Percentiles rank a stretch among this genome's conserved stretches.
Evolutionary conservation across 2,888 invertebrate genomes (phyloP).

Genomic region (Standfussiana lucernea): DNA sequence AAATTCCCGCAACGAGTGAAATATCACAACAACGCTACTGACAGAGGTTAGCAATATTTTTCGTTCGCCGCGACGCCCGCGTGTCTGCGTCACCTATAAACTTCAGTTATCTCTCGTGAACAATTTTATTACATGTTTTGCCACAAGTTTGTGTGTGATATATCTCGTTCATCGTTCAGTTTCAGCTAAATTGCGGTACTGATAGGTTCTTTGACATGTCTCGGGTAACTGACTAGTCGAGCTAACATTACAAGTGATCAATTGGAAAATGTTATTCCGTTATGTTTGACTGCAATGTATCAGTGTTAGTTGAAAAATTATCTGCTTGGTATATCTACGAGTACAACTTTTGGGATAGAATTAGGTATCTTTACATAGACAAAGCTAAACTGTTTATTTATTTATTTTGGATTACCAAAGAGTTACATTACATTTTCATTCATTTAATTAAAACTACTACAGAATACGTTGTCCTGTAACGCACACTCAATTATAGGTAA

Average conservation of each 20-base stretch:
- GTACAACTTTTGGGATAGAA: background rate
- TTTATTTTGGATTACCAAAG: too few relatives aligned
- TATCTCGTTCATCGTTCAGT: constrained; percentile 41
- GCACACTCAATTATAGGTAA: too few relatives aligned
- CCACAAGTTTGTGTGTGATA: constrained; percentile 55
- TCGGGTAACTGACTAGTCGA: constrained; percentile 10
- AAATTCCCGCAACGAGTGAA: constrained; percentile 9
- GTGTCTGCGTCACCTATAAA: constrained; percentile 40
- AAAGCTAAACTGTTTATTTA: background rate
- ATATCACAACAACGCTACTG: constrained; percentile 21
- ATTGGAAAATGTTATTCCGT: constrained; percentile 13
- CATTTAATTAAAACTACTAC: too few relatives aligned
- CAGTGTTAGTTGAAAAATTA: background rate
- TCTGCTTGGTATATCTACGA: background rate
- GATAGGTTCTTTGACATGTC: constrained; percentile 51
- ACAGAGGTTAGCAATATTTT: constrained; percentile 26
- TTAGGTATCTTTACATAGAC: background rate
- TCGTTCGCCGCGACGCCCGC: constrained; percentile 3
- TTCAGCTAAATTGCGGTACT: constrained; percentile 47
- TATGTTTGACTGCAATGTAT: background rate
- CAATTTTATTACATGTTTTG: constrained; percentile 61
- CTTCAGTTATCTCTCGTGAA: constrained; percentile 43
- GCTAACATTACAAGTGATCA: constrained; percentile 7
- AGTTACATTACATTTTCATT: too few relatives aligned
- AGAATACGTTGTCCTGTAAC: too few relatives aligned